phyloP scores from a whole-genome alignment of 2,113 vertebrate genomes.

The Aleadryas rufinucha region DNA sequence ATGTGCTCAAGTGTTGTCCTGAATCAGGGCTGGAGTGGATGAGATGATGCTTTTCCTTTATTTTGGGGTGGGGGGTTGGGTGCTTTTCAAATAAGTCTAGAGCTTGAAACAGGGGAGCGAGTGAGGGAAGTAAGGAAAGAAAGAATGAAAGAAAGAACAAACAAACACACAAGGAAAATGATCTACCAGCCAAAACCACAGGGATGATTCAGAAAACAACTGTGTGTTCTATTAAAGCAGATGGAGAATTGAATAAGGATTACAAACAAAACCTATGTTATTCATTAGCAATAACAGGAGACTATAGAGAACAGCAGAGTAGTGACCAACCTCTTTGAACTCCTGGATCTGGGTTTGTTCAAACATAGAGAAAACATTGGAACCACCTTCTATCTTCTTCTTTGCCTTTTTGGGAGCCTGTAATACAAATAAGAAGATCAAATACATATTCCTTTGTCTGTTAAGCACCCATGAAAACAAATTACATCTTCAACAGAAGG shows the following conservation, averaged over 20 bases:
- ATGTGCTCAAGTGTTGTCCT: neutral
- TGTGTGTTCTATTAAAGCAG: constrained; percentile 47
- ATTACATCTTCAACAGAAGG: neutral
- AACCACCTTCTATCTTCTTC: constrained; percentile 81
- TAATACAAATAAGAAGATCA: neutral
- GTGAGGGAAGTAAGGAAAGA: neutral
- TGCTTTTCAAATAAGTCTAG: neutral
- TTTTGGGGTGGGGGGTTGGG: neutral
- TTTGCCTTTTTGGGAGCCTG: constrained; percentile 87
- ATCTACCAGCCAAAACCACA: constrained; percentile 53
- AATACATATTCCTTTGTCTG: neutral
- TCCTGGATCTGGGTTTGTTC: constrained; percentile 93
- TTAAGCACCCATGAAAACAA: neutral
- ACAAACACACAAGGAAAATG: constrained; percentile 12
- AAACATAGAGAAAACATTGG: constrained; percentile 92
- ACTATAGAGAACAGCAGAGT: neutral
- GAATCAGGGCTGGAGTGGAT: neutral
- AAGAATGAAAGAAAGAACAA: neutral
- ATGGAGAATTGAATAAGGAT: constrained; percentile 12
- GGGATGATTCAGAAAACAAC: constrained; percentile 58
- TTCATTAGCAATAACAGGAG: constrained; percentile 6
- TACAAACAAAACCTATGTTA: constrained; percentile 47
- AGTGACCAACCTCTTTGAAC: constrained; percentile 85
- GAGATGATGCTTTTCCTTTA: neutral
- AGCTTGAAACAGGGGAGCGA: neutral